A percentile compares a stretch with the other conserved stretches of the same genome.
Conservation (phyloP, 1,140 invertebrate species). For the Agrypnia vestita region DNA sequence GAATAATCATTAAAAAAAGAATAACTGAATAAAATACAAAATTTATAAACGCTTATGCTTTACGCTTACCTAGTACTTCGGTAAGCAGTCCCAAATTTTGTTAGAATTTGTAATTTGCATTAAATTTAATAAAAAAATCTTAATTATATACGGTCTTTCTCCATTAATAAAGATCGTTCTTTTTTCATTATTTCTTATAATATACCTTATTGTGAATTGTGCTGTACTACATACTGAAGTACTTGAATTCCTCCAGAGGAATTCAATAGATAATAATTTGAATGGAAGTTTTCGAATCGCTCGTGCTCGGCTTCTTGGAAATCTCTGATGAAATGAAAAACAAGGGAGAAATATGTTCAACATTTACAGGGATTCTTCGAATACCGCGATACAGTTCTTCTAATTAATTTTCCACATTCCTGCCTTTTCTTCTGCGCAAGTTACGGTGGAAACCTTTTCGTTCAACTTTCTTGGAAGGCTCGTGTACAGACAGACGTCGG, state of each 20-base stretch:
- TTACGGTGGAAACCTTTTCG: no score
- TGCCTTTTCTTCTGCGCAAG: no score
- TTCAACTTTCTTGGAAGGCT: no score
- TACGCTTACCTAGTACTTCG: no score
- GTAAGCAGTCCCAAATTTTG: no score
- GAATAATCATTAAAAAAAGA: no score
- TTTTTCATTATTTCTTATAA: not conserved
- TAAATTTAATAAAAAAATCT: no score
- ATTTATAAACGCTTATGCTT: no score
- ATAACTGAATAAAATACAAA: no score
- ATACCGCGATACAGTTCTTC: not conserved
- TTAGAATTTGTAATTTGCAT: no score
- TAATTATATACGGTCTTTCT: no score
- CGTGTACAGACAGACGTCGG: no score
- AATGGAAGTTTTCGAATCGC: conserved; percentile 28
- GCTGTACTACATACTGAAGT: not conserved
- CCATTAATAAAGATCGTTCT: not conserved
- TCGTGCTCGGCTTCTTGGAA: not conserved
- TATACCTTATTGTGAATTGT: not conserved
- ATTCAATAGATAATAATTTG: conserved; percentile 49
- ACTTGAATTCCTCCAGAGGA: conserved; percentile 15
- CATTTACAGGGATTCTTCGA: conserved; percentile 5
- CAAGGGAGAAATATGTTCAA: not conserved
- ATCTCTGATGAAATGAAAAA: conserved; percentile 31
- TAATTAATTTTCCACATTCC: conserved; percentile 4